phyloP scores from a whole-genome alignment of 1,140 invertebrate species.

The Limonius californicus region DNA sequence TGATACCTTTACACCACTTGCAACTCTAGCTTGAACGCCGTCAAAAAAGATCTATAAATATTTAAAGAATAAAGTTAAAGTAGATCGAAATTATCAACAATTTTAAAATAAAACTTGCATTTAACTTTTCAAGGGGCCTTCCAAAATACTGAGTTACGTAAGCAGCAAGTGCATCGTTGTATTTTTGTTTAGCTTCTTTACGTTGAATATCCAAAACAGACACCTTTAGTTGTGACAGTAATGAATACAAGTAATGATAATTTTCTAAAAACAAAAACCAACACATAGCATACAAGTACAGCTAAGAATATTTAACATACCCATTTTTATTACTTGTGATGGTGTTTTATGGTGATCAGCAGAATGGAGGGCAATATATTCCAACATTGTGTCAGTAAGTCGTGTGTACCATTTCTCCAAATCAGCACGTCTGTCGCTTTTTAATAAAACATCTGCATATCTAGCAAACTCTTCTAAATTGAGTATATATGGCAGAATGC shows the following conservation, averaged over 20 bases:
- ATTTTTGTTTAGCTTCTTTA: constrained; percentile 89
- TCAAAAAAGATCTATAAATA: constrained; percentile 85
- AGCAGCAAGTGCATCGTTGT: constrained; percentile 82
- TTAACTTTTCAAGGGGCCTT: constrained; percentile 90
- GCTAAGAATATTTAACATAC: constrained; percentile 45
- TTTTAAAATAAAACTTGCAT: constrained; percentile 58
- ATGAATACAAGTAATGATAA: constrained; percentile 89
- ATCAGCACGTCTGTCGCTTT: constrained; percentile 86
- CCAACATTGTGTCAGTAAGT: constrained; percentile 82
- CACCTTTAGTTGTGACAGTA: constrained; percentile 88
- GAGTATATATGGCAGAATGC: constrained; percentile 86
- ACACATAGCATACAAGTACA: background rate
- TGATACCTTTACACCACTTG: constrained; percentile 90
- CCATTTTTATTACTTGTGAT: constrained; percentile 90
- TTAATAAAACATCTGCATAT: constrained; percentile 84
- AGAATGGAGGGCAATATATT: constrained; percentile 75
- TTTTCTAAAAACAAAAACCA: constrained; percentile 69
- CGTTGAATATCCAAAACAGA: constrained; percentile 79
- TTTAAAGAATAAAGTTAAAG: too few species aligned
- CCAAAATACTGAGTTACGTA: constrained; percentile 96
- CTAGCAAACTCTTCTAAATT: constrained; percentile 90
- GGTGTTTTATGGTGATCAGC: constrained; percentile 91
- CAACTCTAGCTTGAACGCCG: constrained; percentile 85
- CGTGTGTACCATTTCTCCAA: constrained; percentile 93
- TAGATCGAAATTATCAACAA: too few species aligned